Evolutionary conservation across 2,113 vertebrate species (phyloP).

Genomic region (Spizaetus ornatus): DNA sequence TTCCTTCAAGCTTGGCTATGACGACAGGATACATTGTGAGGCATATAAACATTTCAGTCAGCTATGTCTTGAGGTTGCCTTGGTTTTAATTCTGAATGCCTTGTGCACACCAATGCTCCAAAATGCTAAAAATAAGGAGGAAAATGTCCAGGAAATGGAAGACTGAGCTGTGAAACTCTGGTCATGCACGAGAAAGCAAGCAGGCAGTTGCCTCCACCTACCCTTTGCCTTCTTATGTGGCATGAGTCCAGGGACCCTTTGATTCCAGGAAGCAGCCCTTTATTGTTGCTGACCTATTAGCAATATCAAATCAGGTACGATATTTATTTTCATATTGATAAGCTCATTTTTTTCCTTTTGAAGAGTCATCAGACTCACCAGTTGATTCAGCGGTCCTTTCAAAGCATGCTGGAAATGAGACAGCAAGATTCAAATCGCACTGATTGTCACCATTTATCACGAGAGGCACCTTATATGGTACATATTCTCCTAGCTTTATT

Average conservation of each 20-base stretch:
- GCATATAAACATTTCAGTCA: not conserved
- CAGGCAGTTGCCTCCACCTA: not conserved
- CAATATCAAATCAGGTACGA: not conserved
- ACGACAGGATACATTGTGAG: not conserved
- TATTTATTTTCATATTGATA: not conserved
- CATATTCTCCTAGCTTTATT: not conserved
- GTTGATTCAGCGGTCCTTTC: not conserved
- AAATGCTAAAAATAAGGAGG: not conserved
- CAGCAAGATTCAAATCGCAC: not conserved
- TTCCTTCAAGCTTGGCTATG: not conserved
- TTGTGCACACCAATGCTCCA: not conserved
- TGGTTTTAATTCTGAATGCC: not conserved
- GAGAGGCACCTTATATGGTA: not conserved
- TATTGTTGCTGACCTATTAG: not conserved
- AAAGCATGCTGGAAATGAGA: not conserved
- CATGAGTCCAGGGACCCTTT: not conserved
- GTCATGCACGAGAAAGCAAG: not conserved
- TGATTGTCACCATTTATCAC: not conserved
- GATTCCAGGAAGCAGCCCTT: not conserved
- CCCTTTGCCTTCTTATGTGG: not conserved
- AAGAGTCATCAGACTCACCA: not conserved
- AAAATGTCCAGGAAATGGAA: not conserved
- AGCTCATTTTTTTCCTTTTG: not conserved
- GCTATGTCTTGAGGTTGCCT: not conserved
- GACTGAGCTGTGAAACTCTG: not conserved